These are phyloP conservation scores for Temnothorax ravouxi DNA, from an alignment of 2,888 invertebrate genomes.

Conservation along the genomic window DNA sequence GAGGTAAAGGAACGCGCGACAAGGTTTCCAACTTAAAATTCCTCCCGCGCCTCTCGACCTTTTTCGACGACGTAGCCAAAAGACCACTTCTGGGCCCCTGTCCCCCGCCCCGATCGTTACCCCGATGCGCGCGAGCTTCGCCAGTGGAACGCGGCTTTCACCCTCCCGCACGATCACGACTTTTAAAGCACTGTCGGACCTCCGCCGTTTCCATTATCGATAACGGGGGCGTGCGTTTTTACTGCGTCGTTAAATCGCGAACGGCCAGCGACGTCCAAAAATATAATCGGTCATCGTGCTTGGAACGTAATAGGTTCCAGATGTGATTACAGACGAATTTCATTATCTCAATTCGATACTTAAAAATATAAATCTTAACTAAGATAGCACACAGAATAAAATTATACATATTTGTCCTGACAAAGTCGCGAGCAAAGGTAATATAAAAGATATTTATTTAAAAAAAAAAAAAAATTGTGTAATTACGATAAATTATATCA, in stretches of 20 bases:
- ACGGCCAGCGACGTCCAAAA: slow-evolving; percentile 12
- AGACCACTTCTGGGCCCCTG: slow-evolving; percentile 48
- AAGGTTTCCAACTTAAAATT: slow-evolving; percentile 85
- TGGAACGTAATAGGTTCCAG: slow-evolving; percentile 2
- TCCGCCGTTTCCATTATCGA: slow-evolving; percentile 48
- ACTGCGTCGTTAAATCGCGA: slow-evolving; percentile 49
- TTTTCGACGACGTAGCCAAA: slow-evolving; percentile 36
- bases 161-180: slow-evolving; percentile 44
- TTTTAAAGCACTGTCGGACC: slow-evolving; percentile 29
- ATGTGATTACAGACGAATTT: slow-evolving; percentile 20
- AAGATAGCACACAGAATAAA: background rate
- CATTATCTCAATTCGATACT: slow-evolving; percentile 18
- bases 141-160: slow-evolving; percentile 58
- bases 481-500: background rate
- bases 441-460: background rate
- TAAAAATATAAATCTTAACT: background rate
- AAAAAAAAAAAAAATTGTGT: background rate
- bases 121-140: slow-evolving; percentile 58
- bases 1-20: slow-evolving; percentile 81
- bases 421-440: background rate
- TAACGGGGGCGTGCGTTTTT: slow-evolving; percentile 45
- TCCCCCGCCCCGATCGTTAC: slow-evolving; percentile 66
- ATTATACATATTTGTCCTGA: background rate
- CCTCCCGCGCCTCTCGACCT: slow-evolving; percentile 73
- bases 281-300: slow-evolving; percentile 42